phyloP scores from a whole-genome alignment of 2,113 vertebrate species.

The Gobiocypris rarus region DNA sequence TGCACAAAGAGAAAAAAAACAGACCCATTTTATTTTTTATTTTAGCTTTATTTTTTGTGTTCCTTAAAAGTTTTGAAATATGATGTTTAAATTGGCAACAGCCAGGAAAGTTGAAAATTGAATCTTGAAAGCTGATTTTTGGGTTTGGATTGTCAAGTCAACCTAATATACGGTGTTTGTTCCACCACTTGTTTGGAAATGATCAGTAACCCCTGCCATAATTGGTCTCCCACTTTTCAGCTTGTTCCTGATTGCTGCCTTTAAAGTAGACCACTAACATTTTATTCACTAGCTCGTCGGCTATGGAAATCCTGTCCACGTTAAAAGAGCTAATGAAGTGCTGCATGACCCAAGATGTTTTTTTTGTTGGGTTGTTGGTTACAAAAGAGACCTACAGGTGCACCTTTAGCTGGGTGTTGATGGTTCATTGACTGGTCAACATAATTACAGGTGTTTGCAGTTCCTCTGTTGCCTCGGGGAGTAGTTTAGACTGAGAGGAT shows the following conservation, averaged over 20 bases:
- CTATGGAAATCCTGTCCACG: neutral
- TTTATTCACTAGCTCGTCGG: neutral
- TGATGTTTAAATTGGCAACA: no score
- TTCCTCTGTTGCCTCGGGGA: neutral
- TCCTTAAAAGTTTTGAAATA: no score
- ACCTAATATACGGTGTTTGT: neutral
- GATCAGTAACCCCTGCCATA: neutral
- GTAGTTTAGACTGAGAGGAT: neutral
- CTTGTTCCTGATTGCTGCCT: neutral
- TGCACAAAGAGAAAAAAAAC: neutral
- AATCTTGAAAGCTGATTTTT: neutral
- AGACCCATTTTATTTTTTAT: neutral
- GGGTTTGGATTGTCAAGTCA: neutral
- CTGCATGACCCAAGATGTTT: neutral
- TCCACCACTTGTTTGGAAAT: neutral
- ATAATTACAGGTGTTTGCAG: neutral
- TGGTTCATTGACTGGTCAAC: neutral
- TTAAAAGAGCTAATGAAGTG: slow-evolving; percentile 38
- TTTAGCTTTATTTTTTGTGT: no score
- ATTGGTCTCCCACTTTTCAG: neutral
- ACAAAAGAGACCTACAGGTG: neutral
- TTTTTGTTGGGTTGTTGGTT: neutral
- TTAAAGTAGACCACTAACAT: neutral
- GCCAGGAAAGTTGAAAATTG: no score
- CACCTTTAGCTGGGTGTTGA: neutral